Base-by-base conservation (phyloP, 2,797 vertebrate species). In the Champsocephalus esox region DNA sequence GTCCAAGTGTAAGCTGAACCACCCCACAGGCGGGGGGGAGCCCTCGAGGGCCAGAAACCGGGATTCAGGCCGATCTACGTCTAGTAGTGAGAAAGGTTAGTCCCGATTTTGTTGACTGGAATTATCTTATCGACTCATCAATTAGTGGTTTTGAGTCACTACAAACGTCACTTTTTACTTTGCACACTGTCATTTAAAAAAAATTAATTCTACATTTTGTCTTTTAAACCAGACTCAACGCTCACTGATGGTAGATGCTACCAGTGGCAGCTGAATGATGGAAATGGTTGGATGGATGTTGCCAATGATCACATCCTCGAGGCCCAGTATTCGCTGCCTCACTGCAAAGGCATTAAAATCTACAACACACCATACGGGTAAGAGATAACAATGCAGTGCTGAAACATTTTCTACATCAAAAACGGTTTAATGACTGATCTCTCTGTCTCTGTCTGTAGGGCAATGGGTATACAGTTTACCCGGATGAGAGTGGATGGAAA, bases 341-440 rank as follows among this genome's bases (percentile, higher is more conserved):
- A 87, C 67, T 83, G 45, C 19, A 92, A 90, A 70, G 81, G 91
- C 70, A 94, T 95, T 5, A 92, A 68, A 48, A 78, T 95, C 51
- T 94, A 88, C 79, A 93, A 94, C 82, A 94, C 94, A 12, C 21
- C 12, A 1, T 87, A 82, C 2, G 93, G 94, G 94, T 95, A 86
- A 67, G 82, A 66, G 10, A 65, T 64, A 5, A 10, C 64, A 3
- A 32, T 24, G 19, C 5, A 4, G 24, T 9, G 12, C 3, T 6
- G 3, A 5, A 13, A 38, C 5, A 11, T 45, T n/a, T 65, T 9
- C n/a, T 9, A 17, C 1, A 0, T n/a, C 34, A 3, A 28, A 28
- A 54, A 45, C 54, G 4, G 2, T 14, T 4, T 28, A 9, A 19
- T 59, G 24, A 8, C n/a, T 17, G 2, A n/a, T 56, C 3, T 44